These are phyloP conservation scores for Craseonycteris thonglongyai DNA, from an alignment of 2,113 vertebrate species.

Conservation along the genomic window DNA sequence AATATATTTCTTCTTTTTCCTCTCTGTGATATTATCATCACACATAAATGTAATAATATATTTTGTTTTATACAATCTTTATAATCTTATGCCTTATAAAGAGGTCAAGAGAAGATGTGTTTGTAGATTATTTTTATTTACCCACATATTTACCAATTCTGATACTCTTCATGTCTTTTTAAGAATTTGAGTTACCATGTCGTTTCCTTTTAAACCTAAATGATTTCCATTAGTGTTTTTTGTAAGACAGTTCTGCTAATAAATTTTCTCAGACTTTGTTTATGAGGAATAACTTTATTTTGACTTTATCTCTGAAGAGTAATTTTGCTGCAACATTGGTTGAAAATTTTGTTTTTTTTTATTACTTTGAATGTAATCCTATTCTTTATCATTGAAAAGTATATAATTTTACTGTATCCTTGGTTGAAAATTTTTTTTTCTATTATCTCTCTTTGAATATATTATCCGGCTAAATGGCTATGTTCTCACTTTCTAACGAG, in stretches of 20 bases:
- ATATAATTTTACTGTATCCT: no score
- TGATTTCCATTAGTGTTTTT: neutral
- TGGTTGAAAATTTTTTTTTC: no score
- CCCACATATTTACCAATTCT: neutral
- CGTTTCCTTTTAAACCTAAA: neutral
- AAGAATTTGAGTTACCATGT: neutral
- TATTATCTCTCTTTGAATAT: no score
- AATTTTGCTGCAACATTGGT: neutral
- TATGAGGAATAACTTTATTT: neutral
- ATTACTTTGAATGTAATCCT: neutral
- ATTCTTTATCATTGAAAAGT: no score
- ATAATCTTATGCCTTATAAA: neutral
- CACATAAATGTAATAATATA: neutral
- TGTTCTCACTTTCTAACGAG: neutral
- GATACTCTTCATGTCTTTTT: neutral
- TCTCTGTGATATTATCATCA: neutral
- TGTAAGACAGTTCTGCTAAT: neutral
- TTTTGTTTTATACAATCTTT: neutral
- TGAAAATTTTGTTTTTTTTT: neutral
- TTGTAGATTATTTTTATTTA: neutral
- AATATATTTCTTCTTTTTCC: neutral
- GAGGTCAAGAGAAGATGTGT: neutral
- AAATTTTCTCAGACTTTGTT: neutral
- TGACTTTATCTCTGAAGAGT: neutral
- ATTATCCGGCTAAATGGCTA: no score